Evolutionary conservation across 23 tunicate species (phyloP).

Genomic region (Oikopleura dioica): DNA sequence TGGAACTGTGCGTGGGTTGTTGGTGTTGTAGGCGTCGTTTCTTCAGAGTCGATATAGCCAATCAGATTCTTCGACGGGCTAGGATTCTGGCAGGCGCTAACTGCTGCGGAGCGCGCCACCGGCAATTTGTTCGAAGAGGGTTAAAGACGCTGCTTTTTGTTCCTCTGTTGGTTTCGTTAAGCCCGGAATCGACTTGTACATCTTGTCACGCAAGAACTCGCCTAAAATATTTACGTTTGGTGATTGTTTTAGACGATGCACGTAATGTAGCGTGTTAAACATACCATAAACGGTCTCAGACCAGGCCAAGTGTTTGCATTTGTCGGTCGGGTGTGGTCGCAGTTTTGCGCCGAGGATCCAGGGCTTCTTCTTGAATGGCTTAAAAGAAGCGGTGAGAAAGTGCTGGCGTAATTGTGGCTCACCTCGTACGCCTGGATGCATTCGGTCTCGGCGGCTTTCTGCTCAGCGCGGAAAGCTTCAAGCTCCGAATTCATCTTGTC

Average conservation of each 20-base stretch:
- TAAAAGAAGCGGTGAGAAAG: neutral
- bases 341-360: slow-evolving; percentile 98
- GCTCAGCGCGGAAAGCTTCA: slow-evolving; percentile 41
- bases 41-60: too few relatives aligned
- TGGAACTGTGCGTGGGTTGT: too few relatives aligned
- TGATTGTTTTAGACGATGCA: neutral
- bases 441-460: slow-evolving; percentile 64
- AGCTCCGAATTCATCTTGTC: slow-evolving; percentile 47
- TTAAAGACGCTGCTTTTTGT: slow-evolving; percentile 20
- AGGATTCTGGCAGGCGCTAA: neutral
- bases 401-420: neutral
- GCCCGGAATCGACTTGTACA: slow-evolving; percentile 51
- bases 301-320: slow-evolving; percentile 74
- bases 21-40: too few relatives aligned
- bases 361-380: slow-evolving; percentile 85
- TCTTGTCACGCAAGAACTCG: slow-evolving; percentile 65
- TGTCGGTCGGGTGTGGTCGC: slow-evolving; percentile 47
- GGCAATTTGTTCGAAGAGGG: slow-evolving; percentile 46
- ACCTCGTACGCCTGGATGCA: slow-evolving; percentile 70
- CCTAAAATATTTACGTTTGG: neutral
- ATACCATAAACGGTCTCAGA: slow-evolving; percentile 89
- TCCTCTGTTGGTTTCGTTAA: slow-evolving; percentile 21
- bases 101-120: slow-evolving; percentile 45
- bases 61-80: too few relatives aligned
- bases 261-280: neutral